A percentile compares a stretch with the other conserved stretches of the same genome.
phyloP scores from a whole-genome alignment of 2,113 vertebrate species.

The Ictidomys tridecemlineatus region DNA sequence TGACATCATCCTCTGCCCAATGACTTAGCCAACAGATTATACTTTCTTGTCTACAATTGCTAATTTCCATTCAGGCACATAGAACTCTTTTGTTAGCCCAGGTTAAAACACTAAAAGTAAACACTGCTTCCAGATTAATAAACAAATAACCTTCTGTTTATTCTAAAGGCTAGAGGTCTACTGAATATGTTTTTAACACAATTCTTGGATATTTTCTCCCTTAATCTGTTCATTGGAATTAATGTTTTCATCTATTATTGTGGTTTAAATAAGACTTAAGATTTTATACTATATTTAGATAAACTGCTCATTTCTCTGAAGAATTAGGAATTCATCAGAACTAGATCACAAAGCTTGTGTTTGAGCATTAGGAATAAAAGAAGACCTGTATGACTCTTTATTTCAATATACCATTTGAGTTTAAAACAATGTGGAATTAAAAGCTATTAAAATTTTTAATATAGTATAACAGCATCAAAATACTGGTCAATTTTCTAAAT shows the following conservation, averaged over 20 bases:
- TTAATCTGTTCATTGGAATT: neutral
- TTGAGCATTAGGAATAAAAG: slow-evolving; percentile 27
- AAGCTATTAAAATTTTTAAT: slow-evolving; percentile 27
- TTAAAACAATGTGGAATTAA: slow-evolving; percentile 41
- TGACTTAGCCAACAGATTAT: neutral
- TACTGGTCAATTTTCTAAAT: slow-evolving; percentile 9
- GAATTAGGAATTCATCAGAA: neutral
- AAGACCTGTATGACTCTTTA: neutral
- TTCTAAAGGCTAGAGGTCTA: neutral
- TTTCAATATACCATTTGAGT: neutral
- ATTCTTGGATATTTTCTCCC: neutral
- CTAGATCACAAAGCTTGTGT: neutral
- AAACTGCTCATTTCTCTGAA: neutral
- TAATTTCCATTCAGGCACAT: neutral
- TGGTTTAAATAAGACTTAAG: neutral
- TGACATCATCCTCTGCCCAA: neutral
- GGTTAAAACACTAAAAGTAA: neutral
- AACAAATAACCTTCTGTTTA: neutral
- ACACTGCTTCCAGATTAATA: neutral
- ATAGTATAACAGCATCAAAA: slow-evolving; percentile 25
- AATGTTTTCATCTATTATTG: neutral
- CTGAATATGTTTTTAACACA: neutral
- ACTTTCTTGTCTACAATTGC: neutral
- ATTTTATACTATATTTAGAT: neutral
- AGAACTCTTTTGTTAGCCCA: neutral